Base-by-base conservation (phyloP, 2,888 invertebrate genomes). In the Dicyrtomina minuta region DNA sequence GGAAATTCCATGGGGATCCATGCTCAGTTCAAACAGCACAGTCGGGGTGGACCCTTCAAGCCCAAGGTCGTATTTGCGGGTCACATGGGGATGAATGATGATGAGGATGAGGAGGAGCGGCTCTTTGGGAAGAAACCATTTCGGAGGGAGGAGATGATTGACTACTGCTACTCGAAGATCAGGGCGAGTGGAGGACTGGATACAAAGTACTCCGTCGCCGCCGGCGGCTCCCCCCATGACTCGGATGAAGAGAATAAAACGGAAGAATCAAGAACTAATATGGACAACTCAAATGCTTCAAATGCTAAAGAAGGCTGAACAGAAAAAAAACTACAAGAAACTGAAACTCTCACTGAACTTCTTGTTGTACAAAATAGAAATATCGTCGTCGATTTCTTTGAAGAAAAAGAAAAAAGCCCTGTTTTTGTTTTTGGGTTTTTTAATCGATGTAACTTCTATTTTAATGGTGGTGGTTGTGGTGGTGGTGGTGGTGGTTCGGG, bases 41-140 rank as follows among this genome's bases (percentile, higher is more conserved):
- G 60, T 59, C n/a, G 51, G 22, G 68, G 68, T 3, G 68, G 68
- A 3, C 68, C 68, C 8, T 68, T 60, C 49, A 17, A 24, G 22
- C 60, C 68, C 1, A 68, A 33, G 46, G 58, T 58, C 10, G 66
- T 66, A 2, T 46, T 66, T n/a, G 58, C 66, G 6, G 66, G 66
- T 46, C 66, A 66, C 33, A 27, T 66, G n/a, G 58, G 66, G 10
- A 3, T 66, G 10, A 66, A 55, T 33, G 66, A 66, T 26, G 68
- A 68, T 22, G 60, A 68, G 22, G 68, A 68, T 17, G 68, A 68
- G 51, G 68, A 68, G 20, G 68, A 68, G 20, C 15, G 68, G 22
- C 15, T 60, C 13, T 68, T 68, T 24, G 17, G 24, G 5, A 68
- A 68, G 39, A 5, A 22, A 15, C 60, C 68, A 13, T 60, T 60